phyloP scores from a whole-genome alignment of 2,113 vertebrate genomes.

The Scomber scombrus region DNA sequence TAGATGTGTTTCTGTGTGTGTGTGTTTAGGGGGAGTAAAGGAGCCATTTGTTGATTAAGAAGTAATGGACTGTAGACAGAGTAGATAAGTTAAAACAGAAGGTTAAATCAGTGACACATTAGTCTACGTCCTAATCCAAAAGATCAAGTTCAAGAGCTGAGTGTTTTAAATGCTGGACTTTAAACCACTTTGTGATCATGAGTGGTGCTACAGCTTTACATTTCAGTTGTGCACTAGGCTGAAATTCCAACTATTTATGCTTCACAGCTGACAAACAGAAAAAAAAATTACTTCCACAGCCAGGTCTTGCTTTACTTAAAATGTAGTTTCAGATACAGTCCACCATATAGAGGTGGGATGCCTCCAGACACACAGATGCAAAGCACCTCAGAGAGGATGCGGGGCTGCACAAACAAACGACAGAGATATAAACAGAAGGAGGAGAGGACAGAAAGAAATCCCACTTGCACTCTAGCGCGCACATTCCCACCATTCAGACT shows the following conservation, averaged over 20 bases:
- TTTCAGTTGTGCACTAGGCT: constrained; percentile 1
- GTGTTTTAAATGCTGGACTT: background rate
- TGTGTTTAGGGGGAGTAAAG: background rate
- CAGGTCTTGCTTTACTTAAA: constrained; percentile 23
- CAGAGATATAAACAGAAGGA: constrained; percentile 51
- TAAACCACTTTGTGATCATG: background rate
- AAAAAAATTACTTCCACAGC: constrained; percentile 11
- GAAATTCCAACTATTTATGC: constrained; percentile 8
- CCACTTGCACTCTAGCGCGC: constrained; percentile 52
- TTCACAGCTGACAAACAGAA: constrained; percentile 12
- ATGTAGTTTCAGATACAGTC: background rate
- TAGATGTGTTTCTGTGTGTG: background rate
- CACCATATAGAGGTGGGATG: constrained; percentile 10
- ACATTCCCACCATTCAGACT: constrained; percentile 72
- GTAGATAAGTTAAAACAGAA: constrained; percentile 32
- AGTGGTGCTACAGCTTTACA: background rate
- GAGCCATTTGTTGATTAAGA: background rate
- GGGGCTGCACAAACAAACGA: constrained; percentile 44
- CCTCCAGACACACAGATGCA: constrained; percentile 45
- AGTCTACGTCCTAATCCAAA: constrained; percentile 6
- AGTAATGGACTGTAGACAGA: constrained; percentile 19
- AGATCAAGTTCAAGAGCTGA: constrained; percentile 14
- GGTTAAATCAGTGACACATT: constrained; percentile 29
- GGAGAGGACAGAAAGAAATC: constrained; percentile 62
- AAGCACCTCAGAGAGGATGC: constrained; percentile 49